Conservation (phyloP, 2,113 vertebrate genomes). For the Scytalopus superciliaris region DNA sequence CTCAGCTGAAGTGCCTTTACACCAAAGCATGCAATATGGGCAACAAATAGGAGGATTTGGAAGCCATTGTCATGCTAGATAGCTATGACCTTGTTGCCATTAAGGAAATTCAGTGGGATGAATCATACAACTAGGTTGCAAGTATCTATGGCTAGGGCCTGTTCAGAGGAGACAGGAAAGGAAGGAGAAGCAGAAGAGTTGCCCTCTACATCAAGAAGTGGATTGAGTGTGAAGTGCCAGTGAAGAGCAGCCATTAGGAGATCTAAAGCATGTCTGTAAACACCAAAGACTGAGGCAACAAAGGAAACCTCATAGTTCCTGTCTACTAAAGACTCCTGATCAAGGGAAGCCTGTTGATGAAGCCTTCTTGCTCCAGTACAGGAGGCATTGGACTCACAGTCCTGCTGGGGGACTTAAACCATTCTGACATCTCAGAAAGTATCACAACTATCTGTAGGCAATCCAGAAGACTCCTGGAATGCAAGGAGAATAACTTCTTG, state of each 20-base stretch:
- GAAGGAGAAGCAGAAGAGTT: not conserved
- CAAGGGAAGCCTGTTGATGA: too few relatives aligned
- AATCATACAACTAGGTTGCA: not conserved
- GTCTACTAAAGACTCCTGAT: too few relatives aligned
- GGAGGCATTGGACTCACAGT: too few relatives aligned
- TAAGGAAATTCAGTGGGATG: not conserved
- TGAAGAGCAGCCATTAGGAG: not conserved
- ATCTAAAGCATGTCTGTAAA: too few relatives aligned
- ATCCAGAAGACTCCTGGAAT: not conserved
- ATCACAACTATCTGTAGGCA: not conserved
- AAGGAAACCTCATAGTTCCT: too few relatives aligned
- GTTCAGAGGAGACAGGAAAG: not conserved
- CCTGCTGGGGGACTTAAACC: too few relatives aligned
- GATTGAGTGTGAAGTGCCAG: not conserved
- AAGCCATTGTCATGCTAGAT: not conserved
- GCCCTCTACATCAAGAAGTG: not conserved
- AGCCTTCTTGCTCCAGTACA: too few relatives aligned
- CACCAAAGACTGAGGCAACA: too few relatives aligned
- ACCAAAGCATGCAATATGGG: not conserved
- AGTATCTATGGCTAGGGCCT: not conserved
- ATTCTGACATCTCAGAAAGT: not conserved
- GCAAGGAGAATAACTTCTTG: too few relatives aligned
- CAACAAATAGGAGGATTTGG: not conserved
- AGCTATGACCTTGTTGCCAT: not conserved
- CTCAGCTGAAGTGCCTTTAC: not conserved